Conservation (phyloP, 2,888 invertebrate species). For the Leistus spinibarbis region DNA sequence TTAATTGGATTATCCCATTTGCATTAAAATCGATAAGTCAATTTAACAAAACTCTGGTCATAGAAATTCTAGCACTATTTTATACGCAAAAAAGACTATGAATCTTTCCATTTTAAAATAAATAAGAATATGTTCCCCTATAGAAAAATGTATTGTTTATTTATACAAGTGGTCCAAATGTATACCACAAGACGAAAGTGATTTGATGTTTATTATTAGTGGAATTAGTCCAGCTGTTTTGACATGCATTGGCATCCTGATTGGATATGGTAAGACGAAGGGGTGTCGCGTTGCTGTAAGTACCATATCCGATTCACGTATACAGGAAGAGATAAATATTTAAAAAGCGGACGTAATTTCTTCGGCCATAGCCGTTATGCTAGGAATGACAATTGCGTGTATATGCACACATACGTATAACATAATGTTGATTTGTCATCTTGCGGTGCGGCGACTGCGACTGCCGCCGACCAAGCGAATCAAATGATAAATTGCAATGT, state of each 20-base stretch:
- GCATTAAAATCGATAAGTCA: no score
- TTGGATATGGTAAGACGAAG: background rate
- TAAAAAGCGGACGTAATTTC: slow-evolving; percentile 33
- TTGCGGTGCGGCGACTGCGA: background rate
- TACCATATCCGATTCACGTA: slow-evolving; percentile 28
- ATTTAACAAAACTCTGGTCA: no score
- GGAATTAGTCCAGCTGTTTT: background rate
- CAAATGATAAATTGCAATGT: slow-evolving; percentile 8
- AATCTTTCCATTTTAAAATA: no score
- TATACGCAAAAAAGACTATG: no score
- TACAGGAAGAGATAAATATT: slow-evolving; percentile 27
- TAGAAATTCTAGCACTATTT: no score
- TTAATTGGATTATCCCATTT: no score
- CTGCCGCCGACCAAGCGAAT: background rate
- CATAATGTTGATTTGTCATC: background rate
- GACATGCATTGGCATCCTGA: background rate
- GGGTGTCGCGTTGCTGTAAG: background rate
- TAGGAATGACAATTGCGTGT: slow-evolving; percentile 1
- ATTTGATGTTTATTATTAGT: background rate
- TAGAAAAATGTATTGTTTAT: no score
- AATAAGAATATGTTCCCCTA: no score
- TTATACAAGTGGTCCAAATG: background rate
- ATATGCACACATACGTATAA: background rate
- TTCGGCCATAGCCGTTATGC: background rate
- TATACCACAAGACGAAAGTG: no score